Evolutionary conservation across 2,113 vertebrate species (phyloP), one percentile per base, ranked within the genome.

Genomic region (Ictalurus punctatus): DNA sequence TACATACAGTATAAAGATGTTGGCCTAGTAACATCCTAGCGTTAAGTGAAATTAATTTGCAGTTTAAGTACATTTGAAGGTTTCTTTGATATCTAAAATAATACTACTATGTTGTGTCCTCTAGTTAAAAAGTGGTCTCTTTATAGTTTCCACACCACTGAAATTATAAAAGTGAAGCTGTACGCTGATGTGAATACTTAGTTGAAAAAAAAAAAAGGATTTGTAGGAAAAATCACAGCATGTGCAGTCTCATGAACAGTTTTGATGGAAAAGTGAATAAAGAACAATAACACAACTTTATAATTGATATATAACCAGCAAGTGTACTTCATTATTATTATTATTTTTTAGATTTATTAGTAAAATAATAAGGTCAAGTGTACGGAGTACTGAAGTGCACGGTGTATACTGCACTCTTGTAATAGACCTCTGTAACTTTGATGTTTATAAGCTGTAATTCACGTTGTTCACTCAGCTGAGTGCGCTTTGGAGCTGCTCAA

Each of bases 401-500:
- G 30, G 30, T 69, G 6, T 69, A 69, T 58, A 58, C 16, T 58
- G 16, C 56, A 58, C 1, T 30, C 30, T 71, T 23, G 4, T 59
- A 17, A 59, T 19, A 59, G 67, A 14, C n/a, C 63, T 69, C 6
- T 69, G 13, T 30, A 69, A 4, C 27, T 69, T 69, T 69, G n/a
- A 69, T 69, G 67, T 30, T 69, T 30, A 71, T 71, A 6, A 71
- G 30, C 14, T 71, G 14, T 34, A 71, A 71, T 71, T 48, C 48
- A 54, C 78, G 30, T n/a, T 80, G 25, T 80, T 56, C 6, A 25
- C 17, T 56, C 92, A 99, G 98, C 98, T 85, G 98, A 99, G 92
- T 95, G 97, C 89, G 98, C 98, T 83, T 95, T 99, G 95, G 98
- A 99, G 95, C 99, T 98, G 84, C 99, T 99, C 97, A 99, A 99